A percentile compares a stretch with the other conserved stretches of the same genome.
Evolutionary conservation across 37 sponge, comb jelly and placozoan species (phyloP).

Genomic region (Cladorhizidae sp.): DNA sequence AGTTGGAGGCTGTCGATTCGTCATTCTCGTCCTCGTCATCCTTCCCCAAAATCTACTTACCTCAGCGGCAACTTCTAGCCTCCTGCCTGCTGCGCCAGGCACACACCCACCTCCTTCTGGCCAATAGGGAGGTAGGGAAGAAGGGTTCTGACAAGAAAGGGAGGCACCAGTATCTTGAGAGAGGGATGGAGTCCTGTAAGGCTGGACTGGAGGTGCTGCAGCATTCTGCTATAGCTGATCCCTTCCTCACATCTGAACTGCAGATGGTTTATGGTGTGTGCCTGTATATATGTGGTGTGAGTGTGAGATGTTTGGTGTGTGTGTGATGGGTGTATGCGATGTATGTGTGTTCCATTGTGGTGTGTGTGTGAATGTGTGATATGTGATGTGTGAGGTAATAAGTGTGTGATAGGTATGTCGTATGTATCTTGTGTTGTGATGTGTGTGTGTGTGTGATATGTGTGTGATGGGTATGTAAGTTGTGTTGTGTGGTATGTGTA

Average conservation of each 20-base stretch:
- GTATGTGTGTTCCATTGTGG: no score
- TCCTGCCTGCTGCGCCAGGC: constrained; percentile 27
- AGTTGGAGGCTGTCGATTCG: background rate
- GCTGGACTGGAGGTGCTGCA: constrained; percentile 23
- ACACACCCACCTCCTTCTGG: constrained; percentile 20
- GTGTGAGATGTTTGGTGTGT: background rate
- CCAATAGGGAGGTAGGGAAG: background rate
- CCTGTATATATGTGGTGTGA: background rate
- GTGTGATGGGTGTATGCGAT: background rate
- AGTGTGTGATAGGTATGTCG: no score
- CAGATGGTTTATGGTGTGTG: constrained; percentile 16
- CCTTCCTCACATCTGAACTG: constrained; percentile 29
- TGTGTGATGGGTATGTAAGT: no score
- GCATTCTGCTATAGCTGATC: constrained; percentile 6
- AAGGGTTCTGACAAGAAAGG: background rate
- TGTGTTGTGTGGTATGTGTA: no score
- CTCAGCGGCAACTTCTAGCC: constrained; percentile 32
- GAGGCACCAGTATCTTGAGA: background rate
- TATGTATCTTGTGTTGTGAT: no score
- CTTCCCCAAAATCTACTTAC: constrained; percentile 18
- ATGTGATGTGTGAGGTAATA: no score
- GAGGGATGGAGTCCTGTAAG: constrained; percentile 12
- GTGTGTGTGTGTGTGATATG: no score
- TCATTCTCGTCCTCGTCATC: background rate
- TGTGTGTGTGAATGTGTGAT: no score